Percentiles rank a stretch among this genome's conserved stretches.
phyloP scores from a whole-genome alignment of 2,888 invertebrate species.

The Dasypolia templi region DNA sequence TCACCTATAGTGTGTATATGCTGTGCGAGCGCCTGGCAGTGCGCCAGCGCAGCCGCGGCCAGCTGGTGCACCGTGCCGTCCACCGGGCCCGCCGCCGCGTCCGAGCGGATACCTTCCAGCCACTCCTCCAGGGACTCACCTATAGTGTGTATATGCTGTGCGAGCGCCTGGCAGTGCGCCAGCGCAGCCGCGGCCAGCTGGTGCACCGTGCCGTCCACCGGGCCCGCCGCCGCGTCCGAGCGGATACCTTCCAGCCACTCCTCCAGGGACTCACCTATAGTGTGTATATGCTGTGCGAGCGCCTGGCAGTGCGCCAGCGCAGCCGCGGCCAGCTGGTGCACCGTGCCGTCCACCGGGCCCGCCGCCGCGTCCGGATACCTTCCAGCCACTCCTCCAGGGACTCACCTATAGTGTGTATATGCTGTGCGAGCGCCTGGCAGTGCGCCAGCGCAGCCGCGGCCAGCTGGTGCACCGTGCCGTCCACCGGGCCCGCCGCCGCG shows the following conservation, averaged over 20 bases:
- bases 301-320: slow-evolving; percentile 98
- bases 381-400: no score
- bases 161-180: neutral
- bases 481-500: slow-evolving; percentile 96
- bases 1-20: no score
- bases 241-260: no score
- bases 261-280: no score
- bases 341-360: slow-evolving; percentile 98
- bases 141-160: no score
- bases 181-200: slow-evolving; percentile 90
- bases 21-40: no score
- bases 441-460: slow-evolving; percentile 97
- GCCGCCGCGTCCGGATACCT: no score
- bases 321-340: slow-evolving; percentile 97
- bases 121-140: no score
- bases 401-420: no score
- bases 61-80: slow-evolving; percentile 99
- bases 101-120: no score
- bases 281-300: slow-evolving; percentile 92
- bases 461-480: slow-evolving; percentile 99
- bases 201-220: slow-evolving; percentile 99
- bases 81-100: slow-evolving; percentile 96
- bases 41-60: slow-evolving; percentile 83
- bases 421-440: slow-evolving; percentile 94
- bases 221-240: slow-evolving; percentile 96